A percentile compares a stretch with the other conserved stretches of the same genome.
Evolutionary conservation across 2,113 vertebrate genomes (phyloP).

Genomic region (Geothlypis trichas): DNA sequence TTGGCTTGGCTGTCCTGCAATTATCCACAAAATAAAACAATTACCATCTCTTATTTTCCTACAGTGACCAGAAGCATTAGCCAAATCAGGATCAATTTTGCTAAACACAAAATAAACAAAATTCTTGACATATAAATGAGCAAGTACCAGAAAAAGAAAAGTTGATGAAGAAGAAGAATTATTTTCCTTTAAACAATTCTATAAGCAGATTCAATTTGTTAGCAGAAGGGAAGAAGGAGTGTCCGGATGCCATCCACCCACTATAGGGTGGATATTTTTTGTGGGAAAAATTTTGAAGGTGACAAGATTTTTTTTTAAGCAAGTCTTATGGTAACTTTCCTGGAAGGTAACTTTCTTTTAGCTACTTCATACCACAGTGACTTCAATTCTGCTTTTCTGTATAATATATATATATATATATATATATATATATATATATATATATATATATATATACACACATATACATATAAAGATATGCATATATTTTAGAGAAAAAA

Average conservation of each 20-base stretch:
- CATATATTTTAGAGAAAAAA: background rate
- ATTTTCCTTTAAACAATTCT: background rate
- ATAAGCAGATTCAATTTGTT: background rate
- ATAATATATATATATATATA: background rate
- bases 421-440: no score
- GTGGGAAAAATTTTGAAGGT: background rate
- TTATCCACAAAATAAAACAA: background rate
- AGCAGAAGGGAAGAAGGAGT: background rate
- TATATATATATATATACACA: background rate
- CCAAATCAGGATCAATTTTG: background rate
- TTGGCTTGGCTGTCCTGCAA: background rate
- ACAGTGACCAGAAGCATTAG: background rate
- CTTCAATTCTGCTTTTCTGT: background rate
- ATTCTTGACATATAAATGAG: accelerated
- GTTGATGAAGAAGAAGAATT: background rate
- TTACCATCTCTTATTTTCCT: background rate
- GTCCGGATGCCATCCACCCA: background rate
- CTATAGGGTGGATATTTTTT: background rate
- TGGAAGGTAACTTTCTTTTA: background rate
- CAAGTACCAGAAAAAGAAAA: background rate
- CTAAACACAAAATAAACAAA: background rate
- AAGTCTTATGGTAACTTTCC: background rate
- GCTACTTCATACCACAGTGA: background rate
- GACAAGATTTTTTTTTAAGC: background rate
- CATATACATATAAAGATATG: background rate